Evolutionary conservation across 2,113 vertebrate species (phyloP).

Genomic region (Pristiophorus japonicus): DNA sequence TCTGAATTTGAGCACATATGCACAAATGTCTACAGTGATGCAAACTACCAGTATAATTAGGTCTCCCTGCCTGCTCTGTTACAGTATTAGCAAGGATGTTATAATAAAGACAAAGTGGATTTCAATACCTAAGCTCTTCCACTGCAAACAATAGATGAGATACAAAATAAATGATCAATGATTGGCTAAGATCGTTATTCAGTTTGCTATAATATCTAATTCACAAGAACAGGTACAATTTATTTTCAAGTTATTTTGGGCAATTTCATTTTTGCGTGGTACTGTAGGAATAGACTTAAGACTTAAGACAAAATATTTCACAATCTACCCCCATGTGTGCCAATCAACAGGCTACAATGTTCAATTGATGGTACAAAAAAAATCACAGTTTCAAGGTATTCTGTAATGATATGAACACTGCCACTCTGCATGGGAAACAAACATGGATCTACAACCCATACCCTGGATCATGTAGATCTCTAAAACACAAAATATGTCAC

Average conservation of each 20-base stretch:
- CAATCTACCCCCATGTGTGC: not conserved
- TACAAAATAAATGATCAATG: not conserved
- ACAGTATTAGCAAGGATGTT: not conserved
- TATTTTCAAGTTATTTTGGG: not conserved
- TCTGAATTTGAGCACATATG: not conserved
- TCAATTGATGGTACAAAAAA: no score
- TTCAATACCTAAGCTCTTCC: not conserved
- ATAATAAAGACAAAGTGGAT: not conserved
- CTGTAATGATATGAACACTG: not conserved
- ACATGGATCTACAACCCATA: not conserved
- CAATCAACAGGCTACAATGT: not conserved
- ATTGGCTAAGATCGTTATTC: not conserved
- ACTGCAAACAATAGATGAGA: not conserved
- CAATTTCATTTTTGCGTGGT: not conserved
- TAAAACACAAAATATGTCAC: not conserved
- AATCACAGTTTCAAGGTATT: no score
- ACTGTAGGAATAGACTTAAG: not conserved
- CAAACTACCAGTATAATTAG: not conserved
- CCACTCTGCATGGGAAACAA: conserved; percentile 1
- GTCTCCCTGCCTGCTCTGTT: not conserved
- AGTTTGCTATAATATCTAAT: not conserved
- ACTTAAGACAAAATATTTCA: not conserved
- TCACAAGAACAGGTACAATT: not conserved
- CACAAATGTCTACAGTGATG: not conserved
- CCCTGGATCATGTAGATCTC: not conserved